Percentiles rank a stretch among this genome's conserved stretches.
phyloP scores from a whole-genome alignment of 2,888 invertebrate species.

The Euphydryas editha region DNA sequence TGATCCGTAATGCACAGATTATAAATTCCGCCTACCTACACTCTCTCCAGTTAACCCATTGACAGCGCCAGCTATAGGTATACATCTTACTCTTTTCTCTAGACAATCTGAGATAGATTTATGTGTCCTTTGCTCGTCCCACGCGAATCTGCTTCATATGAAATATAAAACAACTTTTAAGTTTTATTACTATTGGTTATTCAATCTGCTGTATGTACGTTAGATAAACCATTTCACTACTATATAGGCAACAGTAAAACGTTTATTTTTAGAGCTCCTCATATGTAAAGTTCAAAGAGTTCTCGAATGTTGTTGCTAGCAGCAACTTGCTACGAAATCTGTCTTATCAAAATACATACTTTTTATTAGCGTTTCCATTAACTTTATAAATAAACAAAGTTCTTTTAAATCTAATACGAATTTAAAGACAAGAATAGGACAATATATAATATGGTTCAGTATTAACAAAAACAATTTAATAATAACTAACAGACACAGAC shows the following conservation, averaged over 20 bases:
- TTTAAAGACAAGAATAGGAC: too few relatives aligned
- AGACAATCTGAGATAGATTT: conserved; percentile 69
- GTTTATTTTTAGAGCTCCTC: conserved; percentile 12
- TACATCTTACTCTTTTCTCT: conserved; percentile 64
- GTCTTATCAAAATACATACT: background rate
- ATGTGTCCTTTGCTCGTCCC: conserved; percentile 64
- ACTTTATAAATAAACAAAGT: background rate
- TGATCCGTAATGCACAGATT: conserved; percentile 27
- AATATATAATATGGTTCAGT: too few relatives aligned
- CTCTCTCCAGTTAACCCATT: conserved; percentile 53
- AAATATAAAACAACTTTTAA: conserved; percentile 31
- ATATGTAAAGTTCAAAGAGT: conserved; percentile 14
- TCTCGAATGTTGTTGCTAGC: conserved; percentile 10
- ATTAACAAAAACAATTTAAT: too few relatives aligned
- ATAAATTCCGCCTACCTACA: conserved; percentile 61
- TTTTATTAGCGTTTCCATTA: background rate
- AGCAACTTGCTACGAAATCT: background rate
- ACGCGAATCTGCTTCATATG: conserved; percentile 53
- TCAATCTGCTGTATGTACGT: conserved; percentile 10
- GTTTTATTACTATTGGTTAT: conserved; percentile 23
- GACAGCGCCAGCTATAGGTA: conserved; percentile 53
- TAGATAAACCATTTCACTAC: conserved; percentile 17
- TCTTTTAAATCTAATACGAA: too few relatives aligned
- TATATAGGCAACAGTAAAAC: conserved; percentile 16
- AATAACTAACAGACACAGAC: too few relatives aligned